Evolutionary conservation across 2,888 invertebrate species (phyloP), one percentile per base, ranked within the genome.

Genomic region (Actias luna): DNA sequence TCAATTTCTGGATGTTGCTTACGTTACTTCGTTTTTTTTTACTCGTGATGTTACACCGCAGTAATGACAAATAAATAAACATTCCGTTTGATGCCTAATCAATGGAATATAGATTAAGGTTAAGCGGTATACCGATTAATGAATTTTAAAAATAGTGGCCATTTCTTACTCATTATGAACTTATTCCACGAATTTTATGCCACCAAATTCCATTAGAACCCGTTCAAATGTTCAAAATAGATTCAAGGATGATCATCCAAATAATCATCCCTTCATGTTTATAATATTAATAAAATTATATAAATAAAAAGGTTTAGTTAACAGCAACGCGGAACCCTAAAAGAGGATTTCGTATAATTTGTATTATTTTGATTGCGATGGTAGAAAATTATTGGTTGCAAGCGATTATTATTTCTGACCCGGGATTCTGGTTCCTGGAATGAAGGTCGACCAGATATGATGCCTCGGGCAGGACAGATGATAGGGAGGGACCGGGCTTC

Each of bases 361-460:
- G 86, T 85, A 80, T 84, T 87, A 83, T 85, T 88, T 88, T 86
- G 88, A 85, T 85, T 86, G 80, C 84, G 87, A 87, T 88, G 87
- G 83, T 80, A 76, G 73, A 82, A 88, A 89, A 89, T 89, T 88
- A 82, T 69, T 73, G 84, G 87, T 81, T 85, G 74, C 72, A 72
- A 71, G 76, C 72, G 72, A 81, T 81, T 78, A 85, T 88, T 86
- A 85, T 75, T 72, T 72, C 79, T 83, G 85, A 84, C 81, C 83
- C 78, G 79, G 70, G 75, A 72, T 64, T 63, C 63, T 65, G 64
- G 74, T 87, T 85, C 84, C 80, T 69, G 85, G 86, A 86, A 82
- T 71, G 77, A 82, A 85, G 84, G 84, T 84, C 83, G 83, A 75
- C 71, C 65, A 73, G 76, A 71, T 70, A 69, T 68, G 68, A 63